Evolutionary conservation across 1,140 invertebrate species (phyloP), one percentile per base, ranked within the genome.

Genomic region (Macrobrachium rosenbergii): DNA sequence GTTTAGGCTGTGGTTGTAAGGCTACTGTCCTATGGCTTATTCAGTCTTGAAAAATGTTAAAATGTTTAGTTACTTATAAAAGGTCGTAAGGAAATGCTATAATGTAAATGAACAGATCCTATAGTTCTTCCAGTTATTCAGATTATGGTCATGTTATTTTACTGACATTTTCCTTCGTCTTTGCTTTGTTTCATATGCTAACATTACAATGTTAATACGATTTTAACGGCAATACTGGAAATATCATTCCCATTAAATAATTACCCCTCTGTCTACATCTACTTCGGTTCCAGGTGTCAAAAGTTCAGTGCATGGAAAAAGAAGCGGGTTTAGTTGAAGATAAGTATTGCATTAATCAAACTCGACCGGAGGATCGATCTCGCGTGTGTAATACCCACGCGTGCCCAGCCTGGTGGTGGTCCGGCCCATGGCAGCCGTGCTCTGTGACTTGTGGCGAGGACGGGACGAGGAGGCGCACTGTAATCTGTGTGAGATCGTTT

Each of bases 371-470:
- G 52, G 92, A 94, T 59, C 92, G 93, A 87, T 93, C 93, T 60
- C 92, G 94, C 19, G 91, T 92, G 11, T 96, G 96, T 90, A 96
- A 95, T 91, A 93, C 92, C 59, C 94, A 95, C 88, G 93, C 94
- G 0, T 96, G 96, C 91, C 95, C 95, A 7, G 94, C 95, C 0
- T 94, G 94, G 94, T 95, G 92, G 91, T 89, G 86, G 87, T 87
- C 88, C 0, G 96, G 96, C 2, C 95, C 95, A 0, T 97, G 96
- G 96, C 95, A 96, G 90, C 94, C 95, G 88, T 97, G 96, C 90
- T 95, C 96, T 2, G 93, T 95, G 0, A 95, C 94, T 2, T 97
- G 96, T 90, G 94, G 94, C 8, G 91, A 92, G 0, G 92, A 93
- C 2, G 93, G 93, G 16, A 92, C 94, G 21, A 93, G 94, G 59